Percentiles rank a stretch among this genome's conserved stretches.
These are phyloP conservation scores for Collichthys lucidus DNA, from an alignment of 2,113 vertebrate species.

Conservation along the genomic window DNA sequence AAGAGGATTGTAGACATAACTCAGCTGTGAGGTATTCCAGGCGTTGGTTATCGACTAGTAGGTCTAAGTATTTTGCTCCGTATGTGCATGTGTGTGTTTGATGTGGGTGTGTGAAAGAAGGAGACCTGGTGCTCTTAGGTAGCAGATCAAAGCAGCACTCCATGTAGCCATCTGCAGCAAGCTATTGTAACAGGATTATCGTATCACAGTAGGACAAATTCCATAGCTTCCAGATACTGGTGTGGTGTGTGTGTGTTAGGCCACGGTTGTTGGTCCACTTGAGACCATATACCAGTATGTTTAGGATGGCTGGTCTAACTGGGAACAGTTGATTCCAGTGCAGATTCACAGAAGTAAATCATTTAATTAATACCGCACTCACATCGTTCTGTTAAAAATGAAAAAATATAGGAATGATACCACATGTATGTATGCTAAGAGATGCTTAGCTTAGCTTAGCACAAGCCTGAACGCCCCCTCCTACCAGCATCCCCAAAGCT, in stretches of 20 bases:
- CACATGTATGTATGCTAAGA: neutral
- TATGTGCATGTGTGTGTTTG: constrained; percentile 3
- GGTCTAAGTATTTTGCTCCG: neutral
- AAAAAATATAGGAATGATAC: neutral
- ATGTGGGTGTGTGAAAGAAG: constrained; percentile 3
- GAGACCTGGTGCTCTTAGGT: constrained; percentile 53
- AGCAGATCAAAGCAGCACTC: constrained; percentile 62
- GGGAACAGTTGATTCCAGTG: neutral
- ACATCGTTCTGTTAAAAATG: neutral
- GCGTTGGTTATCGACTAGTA: neutral
- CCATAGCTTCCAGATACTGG: constrained; percentile 52
- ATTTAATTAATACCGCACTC: neutral
- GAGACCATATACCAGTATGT: constrained; percentile 1
- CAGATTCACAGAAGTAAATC: neutral
- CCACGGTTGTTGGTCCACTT: neutral
- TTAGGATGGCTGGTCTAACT: neutral
- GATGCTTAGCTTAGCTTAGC: neutral
- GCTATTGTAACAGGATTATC: constrained; percentile 73
- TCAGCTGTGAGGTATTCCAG: constrained; percentile 1
- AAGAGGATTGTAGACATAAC: constrained; percentile 24
- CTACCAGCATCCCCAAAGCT: neutral
- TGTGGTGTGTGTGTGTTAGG: constrained; percentile 4
- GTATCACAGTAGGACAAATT: constrained; percentile 66
- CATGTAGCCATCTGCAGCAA: constrained; percentile 56
- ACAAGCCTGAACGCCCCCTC: neutral